Evolutionary conservation across 2,797 vertebrate species (phyloP).

Genomic region (Notolabrus celidotus): DNA sequence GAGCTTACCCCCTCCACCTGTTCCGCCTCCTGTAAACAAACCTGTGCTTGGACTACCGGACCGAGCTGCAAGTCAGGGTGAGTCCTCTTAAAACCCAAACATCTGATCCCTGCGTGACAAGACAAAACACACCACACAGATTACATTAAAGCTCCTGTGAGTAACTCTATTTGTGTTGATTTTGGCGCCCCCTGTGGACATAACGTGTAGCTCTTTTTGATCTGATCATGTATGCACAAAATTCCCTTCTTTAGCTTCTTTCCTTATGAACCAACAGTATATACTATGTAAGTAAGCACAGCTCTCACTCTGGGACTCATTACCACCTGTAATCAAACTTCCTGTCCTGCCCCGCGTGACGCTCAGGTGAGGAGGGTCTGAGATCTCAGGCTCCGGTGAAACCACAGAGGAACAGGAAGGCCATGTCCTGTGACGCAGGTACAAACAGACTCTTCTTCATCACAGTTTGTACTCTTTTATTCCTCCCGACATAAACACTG

Average conservation of each 20-base stretch:
- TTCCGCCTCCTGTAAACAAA: conserved; percentile 75
- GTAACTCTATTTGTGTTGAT: no score
- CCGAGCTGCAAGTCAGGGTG: conserved; percentile 85
- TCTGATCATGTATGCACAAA: no score
- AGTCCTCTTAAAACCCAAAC: conserved; percentile 1
- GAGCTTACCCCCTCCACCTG: conserved; percentile 76
- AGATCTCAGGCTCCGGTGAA: conserved; percentile 88
- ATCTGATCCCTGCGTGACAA: no score
- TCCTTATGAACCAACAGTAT: no score
- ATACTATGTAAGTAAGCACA: no score
- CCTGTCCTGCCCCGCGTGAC: conserved; percentile 1
- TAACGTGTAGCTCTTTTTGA: neutral
- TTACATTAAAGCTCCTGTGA: no score
- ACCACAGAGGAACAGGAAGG: conserved; percentile 90
- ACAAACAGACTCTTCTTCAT: neutral
- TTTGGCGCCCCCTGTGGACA: no score
- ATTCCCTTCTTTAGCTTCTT: no score
- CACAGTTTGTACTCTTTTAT: neutral
- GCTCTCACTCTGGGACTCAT: no score
- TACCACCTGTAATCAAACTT: neutral
- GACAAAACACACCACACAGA: no score
- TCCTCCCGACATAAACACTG: neutral
- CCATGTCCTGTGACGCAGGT: conserved; percentile 91
- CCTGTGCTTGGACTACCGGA: conserved; percentile 74
- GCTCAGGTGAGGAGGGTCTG: conserved; percentile 81